Conservation (phyloP, 2,797 vertebrate species). For the Ciconia nigra region DNA sequence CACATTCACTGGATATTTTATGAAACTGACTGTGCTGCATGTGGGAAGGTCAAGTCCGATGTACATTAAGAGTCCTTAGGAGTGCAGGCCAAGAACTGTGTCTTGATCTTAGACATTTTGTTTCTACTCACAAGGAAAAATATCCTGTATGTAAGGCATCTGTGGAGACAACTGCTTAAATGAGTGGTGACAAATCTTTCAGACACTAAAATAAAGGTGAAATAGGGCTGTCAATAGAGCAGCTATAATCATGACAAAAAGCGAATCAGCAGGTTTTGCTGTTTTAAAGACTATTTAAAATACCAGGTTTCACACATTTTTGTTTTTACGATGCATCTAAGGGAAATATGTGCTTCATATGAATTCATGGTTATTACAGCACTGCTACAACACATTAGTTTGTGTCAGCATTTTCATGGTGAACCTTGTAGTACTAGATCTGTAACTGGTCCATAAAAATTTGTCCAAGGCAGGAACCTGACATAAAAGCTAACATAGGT, state of each 20-base stretch:
- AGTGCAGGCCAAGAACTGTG: background rate
- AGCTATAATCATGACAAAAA: background rate
- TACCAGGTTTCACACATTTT: background rate
- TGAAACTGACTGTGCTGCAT: background rate
- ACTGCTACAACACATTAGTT: background rate
- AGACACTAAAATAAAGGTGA: background rate
- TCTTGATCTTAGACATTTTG: background rate
- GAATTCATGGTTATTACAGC: constrained; percentile 21
- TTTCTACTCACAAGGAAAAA: background rate
- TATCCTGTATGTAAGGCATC: background rate
- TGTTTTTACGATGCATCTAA: background rate
- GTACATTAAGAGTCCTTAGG: background rate
- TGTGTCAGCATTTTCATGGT: constrained; percentile 10
- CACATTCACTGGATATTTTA: background rate
- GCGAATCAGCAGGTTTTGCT: background rate
- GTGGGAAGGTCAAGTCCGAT: background rate
- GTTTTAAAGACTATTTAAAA: background rate
- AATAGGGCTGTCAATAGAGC: background rate
- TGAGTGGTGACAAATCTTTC: background rate
- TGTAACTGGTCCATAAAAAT: background rate
- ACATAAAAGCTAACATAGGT: background rate
- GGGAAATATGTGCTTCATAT: background rate
- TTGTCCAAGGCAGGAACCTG: background rate
- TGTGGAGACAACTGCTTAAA: background rate
- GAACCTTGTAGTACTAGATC: background rate